These are phyloP conservation scores for Azemiops feae DNA, from an alignment of 2,113 vertebrate species.

Conservation along the genomic window DNA sequence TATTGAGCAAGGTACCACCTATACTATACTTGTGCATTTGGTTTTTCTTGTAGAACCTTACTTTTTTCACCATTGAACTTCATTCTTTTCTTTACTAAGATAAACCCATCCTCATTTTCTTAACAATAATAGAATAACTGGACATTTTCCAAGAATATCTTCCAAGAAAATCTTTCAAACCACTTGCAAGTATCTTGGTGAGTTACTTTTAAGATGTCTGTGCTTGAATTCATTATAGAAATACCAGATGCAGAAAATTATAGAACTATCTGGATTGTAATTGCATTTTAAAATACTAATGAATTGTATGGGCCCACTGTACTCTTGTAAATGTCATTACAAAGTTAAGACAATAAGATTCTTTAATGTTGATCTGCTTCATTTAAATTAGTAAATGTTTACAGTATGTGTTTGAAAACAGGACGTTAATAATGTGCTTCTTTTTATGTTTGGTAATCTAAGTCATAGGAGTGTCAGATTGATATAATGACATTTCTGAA, in stretches of 20 bases:
- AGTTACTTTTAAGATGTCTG: neutral
- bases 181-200: neutral
- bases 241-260: neutral
- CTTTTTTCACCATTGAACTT: neutral
- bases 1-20: too few species aligned
- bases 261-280: neutral
- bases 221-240: neutral
- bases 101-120: neutral
- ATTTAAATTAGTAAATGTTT: neutral
- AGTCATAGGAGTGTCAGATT: neutral
- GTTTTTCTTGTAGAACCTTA: too few species aligned
- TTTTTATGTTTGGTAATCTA: neutral
- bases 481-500: neutral
- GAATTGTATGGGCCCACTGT: neutral
- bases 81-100: neutral
- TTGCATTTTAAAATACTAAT: neutral
- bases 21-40: too few species aligned
- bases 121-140: neutral
- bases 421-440: neutral
- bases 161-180: conserved; percentile 38
- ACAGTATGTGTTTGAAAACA: neutral
- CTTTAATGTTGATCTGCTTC: neutral
- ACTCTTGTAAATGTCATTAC: neutral
- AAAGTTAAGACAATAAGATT: conserved; percentile 15
- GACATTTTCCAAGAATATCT: conserved; percentile 8